Conservation (phyloP, 2,797 vertebrate genomes). For the Pteronotus mesoamericanus region DNA sequence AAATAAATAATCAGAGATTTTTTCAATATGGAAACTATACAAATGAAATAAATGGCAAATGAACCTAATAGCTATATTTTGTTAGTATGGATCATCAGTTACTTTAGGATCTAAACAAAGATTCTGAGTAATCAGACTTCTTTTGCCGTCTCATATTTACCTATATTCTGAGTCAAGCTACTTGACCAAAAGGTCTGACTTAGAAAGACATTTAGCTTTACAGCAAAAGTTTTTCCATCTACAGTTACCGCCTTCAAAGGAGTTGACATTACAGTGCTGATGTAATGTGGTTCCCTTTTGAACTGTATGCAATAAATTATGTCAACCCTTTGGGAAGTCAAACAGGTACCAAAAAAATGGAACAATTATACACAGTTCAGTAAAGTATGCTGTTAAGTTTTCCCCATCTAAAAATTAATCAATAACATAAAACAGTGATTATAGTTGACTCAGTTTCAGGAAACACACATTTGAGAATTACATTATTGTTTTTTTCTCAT, state of each 20-base stretch:
- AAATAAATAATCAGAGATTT: neutral
- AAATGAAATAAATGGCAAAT: neutral
- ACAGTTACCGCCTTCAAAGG: neutral
- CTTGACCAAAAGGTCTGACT: conserved; percentile 2
- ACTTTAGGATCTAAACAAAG: neutral
- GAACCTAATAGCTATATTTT: neutral
- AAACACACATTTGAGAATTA: neutral
- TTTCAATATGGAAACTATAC: conserved; percentile 18
- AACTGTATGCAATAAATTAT: neutral
- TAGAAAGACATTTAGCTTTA: neutral
- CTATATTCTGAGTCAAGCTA: no score
- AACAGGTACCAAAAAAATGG: neutral
- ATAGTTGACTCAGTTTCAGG: neutral
- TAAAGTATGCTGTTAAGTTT: neutral
- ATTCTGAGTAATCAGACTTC: neutral
- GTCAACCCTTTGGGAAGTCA: neutral
- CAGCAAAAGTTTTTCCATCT: neutral
- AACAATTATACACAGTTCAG: neutral
- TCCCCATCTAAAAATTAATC: conserved; percentile 38
- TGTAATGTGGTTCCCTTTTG: neutral
- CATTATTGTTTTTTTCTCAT: neutral
- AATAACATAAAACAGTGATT: conserved; percentile 27
- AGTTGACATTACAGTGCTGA: neutral
- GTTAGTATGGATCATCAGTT: neutral
- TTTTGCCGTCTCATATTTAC: conserved; percentile 13